Evolutionary conservation across 1,140 invertebrate species (phyloP).

Genomic region (Chironomus striatipennis): DNA sequence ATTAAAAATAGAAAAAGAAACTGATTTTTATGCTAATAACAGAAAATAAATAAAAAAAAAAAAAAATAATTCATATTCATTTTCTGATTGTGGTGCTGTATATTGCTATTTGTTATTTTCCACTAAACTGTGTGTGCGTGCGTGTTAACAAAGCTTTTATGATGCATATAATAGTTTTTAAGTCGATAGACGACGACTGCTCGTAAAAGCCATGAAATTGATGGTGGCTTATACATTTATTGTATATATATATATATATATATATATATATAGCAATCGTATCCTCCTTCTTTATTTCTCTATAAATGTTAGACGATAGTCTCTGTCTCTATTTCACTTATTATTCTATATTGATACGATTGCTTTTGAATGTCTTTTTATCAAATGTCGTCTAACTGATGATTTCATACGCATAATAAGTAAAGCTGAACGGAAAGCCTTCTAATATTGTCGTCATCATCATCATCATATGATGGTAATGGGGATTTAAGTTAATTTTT

Average conservation of each 20-base stretch:
- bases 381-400: slow-evolving; percentile 10
- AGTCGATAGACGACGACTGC: background rate
- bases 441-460: slow-evolving; percentile 3
- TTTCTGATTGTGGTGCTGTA: no score
- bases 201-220: background rate
- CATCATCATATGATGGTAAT: background rate
- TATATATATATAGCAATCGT: no score
- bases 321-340: no score
- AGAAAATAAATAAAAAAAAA: background rate
- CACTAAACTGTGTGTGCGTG: background rate
- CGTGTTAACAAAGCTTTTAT: background rate
- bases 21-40: background rate
- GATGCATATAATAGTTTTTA: slow-evolving; percentile 11
- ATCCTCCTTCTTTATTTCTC: no score
- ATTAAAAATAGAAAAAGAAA: no score
- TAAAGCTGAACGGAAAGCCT: background rate
- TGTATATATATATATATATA: background rate
- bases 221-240: background rate
- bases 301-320: no score
- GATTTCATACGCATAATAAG: background rate
- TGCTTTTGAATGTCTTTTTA: no score
- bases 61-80: background rate
- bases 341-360: no score
- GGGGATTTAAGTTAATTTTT: slow-evolving; percentile 21
- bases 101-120: no score